Evolutionary conservation across 2,888 invertebrate genomes (phyloP).

Genomic region (Tillus elongatus): DNA sequence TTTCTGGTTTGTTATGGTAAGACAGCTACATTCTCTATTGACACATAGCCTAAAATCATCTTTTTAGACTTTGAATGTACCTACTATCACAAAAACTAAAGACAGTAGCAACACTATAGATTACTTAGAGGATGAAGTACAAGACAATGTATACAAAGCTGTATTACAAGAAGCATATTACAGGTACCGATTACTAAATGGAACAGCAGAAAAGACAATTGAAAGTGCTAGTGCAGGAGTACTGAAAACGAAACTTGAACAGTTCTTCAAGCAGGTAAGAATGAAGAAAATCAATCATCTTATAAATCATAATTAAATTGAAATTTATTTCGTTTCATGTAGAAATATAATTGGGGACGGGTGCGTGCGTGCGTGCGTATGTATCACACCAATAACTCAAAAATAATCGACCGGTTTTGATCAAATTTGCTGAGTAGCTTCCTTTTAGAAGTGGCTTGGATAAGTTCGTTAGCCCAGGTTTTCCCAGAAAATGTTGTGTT

Average conservation of each 20-base stretch:
- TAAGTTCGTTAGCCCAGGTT: no score
- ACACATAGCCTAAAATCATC: background rate
- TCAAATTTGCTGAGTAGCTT: no score
- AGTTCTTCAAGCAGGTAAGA: constrained; percentile 69
- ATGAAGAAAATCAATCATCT: no score
- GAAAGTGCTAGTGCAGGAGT: constrained; percentile 46
- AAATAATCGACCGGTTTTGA: no score
- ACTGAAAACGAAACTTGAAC: constrained; percentile 62
- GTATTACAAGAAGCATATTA: constrained; percentile 68
- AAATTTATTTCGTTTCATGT: no score
- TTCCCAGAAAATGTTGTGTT: no score
- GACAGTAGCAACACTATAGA: constrained; percentile 63
- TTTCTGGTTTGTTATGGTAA: constrained; percentile 87
- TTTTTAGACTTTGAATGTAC: constrained; percentile 65
- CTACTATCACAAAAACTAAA: constrained; percentile 61
- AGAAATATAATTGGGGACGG: no score
- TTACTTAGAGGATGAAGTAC: constrained; percentile 73
- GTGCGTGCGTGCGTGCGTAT: no score
- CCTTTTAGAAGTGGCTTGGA: no score
- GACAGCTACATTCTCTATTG: constrained; percentile 12
- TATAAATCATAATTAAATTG: no score
- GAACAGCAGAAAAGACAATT: constrained; percentile 60
- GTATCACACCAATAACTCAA: no score
- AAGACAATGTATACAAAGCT: constrained; percentile 62
- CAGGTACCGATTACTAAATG: constrained; percentile 79